Evolutionary conservation across 2,113 vertebrate genomes (phyloP), one percentile per base, ranked within the genome.

Genomic region (Grammomys surdaster): DNA sequence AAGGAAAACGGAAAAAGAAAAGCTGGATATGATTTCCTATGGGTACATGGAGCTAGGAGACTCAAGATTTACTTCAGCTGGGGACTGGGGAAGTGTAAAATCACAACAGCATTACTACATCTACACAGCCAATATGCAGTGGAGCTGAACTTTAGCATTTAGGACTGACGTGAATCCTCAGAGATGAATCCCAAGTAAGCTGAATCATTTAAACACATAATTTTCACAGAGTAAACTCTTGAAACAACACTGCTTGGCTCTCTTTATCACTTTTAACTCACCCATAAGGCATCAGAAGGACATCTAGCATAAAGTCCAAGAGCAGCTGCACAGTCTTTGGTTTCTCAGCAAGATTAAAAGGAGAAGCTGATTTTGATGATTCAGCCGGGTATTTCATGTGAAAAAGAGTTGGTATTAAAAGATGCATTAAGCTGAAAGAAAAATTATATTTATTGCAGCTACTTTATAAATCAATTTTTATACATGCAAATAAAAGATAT

Each of bases 211-310:
- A 93, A 93, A 20, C 19, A 88, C 19, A 91, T 65, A 67, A 84
- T 24, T 69, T 69, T 40, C 60, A 84, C 36, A 65, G 5, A n/a
- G 43, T 16, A 58, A 92, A 84, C 65, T 70, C 73, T 26, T 24
- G 70, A 69, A 95, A 73, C 36, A 90, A 91, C 51, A 22, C 3
- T 13, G 20, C 72, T 91, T n/a, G n/a, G 40, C 40, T 90, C 67
- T 90, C 67, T 20, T 69, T 77, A 51, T 77, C 26, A 67, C 63
- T 85, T 89, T 48, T 73, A 86, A 97, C 99, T 98, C 98, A 99
- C 99, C 99, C 99, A 76, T 99, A 99, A 98, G 99, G 99, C 99
- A 99, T 99, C 96, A 99, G 98, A 95, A 99, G 99, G 96, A 99
- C 99, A 97, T 99, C 99, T 90, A 99, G 98, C 99, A 99, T 99